Evolutionary conservation across 1,140 invertebrate genomes (phyloP).

Genomic region (Heliothis virescens): DNA sequence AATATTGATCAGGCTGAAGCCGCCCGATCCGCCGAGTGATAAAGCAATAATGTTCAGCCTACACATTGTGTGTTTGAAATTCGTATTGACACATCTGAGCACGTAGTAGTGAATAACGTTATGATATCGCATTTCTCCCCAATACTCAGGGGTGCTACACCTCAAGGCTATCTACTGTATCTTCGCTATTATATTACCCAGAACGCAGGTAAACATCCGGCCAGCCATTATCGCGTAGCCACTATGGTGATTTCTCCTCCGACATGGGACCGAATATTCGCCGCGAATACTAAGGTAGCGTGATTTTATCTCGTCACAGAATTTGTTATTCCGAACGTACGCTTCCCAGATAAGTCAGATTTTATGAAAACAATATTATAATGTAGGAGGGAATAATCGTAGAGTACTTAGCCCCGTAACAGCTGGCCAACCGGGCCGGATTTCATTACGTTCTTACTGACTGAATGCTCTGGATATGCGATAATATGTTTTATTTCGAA

Average conservation of each 20-base stretch:
- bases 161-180: constrained; percentile 41
- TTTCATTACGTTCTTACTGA: constrained; percentile 14
- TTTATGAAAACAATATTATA: constrained; percentile 42
- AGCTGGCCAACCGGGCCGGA: constrained; percentile 22
- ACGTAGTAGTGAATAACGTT: constrained; percentile 12
- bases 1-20: constrained; percentile 16
- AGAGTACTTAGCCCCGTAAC: constrained; percentile 37
- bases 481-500: constrained; percentile 17
- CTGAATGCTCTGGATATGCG: constrained; percentile 18
- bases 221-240: constrained; percentile 28
- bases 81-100: constrained; percentile 17
- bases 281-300: constrained; percentile 38
- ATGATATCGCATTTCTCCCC: constrained; percentile 27
- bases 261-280: constrained; percentile 33
- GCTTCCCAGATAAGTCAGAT: constrained; percentile 13
- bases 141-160: constrained; percentile 18
- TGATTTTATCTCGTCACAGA: constrained; percentile 28
- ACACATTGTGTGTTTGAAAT: constrained; percentile 12
- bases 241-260: constrained; percentile 35
- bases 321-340: constrained; percentile 40
- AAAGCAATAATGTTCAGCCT: constrained; percentile 5
- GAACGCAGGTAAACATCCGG: constrained; percentile 47
- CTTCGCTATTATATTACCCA: constrained; percentile 34
- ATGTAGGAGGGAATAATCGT: constrained; percentile 35
- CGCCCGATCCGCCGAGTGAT: neutral